phyloP scores from a whole-genome alignment of 2,113 vertebrate genomes.

The Rousettus leschenaultii region DNA sequence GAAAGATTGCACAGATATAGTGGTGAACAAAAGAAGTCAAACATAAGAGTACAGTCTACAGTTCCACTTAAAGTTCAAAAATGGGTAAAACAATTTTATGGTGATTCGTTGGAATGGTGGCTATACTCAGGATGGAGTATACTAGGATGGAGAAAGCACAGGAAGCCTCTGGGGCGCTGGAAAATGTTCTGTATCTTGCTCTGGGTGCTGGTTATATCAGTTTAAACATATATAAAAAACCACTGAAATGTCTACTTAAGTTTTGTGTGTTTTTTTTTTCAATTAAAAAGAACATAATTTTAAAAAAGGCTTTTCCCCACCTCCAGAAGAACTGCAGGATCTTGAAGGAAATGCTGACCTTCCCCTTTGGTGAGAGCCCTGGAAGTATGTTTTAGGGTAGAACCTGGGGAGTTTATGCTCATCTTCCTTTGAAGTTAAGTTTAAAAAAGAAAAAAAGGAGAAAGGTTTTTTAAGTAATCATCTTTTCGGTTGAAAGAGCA shows the following conservation, averaged over 20 bases:
- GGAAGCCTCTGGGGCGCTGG: neutral
- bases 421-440: constrained; percentile 35
- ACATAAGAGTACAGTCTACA: neutral
- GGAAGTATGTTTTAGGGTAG: neutral
- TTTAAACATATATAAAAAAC: neutral
- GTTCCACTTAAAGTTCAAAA: neutral
- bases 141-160: neutral
- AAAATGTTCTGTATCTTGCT: neutral
- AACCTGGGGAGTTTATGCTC: neutral
- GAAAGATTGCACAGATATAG: neutral
- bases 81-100: neutral
- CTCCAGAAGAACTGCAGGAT: neutral
- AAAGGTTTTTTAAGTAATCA: constrained; percentile 39
- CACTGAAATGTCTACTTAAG: neutral
- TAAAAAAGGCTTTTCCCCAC: neutral
- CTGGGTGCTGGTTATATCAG: neutral
- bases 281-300: neutral
- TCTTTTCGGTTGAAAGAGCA: constrained; percentile 44
- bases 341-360: neutral
- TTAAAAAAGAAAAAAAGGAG: neutral
- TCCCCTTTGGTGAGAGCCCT: neutral
- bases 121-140: neutral
- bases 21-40: neutral
- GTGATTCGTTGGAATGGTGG: neutral
- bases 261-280: neutral